Conservation (phyloP, 2,888 invertebrate genomes). For the Polydrusus pterygomalis region DNA sequence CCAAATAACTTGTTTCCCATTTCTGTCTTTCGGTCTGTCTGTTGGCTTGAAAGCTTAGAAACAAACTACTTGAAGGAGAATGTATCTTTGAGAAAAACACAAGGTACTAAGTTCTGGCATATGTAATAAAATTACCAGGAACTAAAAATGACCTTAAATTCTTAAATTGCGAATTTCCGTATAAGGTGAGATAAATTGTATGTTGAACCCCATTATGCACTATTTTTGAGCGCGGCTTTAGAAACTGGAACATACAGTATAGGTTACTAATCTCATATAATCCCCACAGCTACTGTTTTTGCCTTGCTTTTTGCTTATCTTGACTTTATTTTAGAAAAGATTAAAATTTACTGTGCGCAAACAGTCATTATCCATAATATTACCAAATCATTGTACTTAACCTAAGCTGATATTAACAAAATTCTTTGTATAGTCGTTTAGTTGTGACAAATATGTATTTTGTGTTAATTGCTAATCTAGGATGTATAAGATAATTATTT, state of each 20-base stretch:
- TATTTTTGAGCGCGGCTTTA: neutral
- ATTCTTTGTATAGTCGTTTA: slow-evolving; percentile 16
- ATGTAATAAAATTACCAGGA: no score
- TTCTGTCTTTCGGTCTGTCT: no score
- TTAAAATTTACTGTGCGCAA: slow-evolving; percentile 56
- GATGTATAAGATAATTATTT: slow-evolving; percentile 27
- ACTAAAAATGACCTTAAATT: no score
- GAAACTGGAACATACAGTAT: slow-evolving; percentile 5
- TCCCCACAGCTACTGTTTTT: slow-evolving; percentile 59
- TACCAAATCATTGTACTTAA: slow-evolving; percentile 36
- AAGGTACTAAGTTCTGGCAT: no score
- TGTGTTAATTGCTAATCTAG: slow-evolving; percentile 27
- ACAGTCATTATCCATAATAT: slow-evolving; percentile 43
- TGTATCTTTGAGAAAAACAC: no score
- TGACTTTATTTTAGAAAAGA: slow-evolving; percentile 59
- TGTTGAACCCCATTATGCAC: neutral
- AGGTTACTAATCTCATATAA: slow-evolving; percentile 52
- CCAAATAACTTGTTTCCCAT: no score
- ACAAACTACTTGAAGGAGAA: no score
- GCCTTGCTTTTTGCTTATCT: slow-evolving; percentile 57
- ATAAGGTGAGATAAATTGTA: no score
- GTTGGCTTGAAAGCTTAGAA: no score
- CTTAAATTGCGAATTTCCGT: no score
- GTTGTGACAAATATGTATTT: slow-evolving; percentile 31
- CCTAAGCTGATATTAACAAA: slow-evolving; percentile 31